Percentiles rank a stretch among this genome's conserved stretches.
These are phyloP conservation scores for Phengaris arion DNA, from an alignment of 2,888 invertebrate genomes.

Conservation along the genomic window DNA sequence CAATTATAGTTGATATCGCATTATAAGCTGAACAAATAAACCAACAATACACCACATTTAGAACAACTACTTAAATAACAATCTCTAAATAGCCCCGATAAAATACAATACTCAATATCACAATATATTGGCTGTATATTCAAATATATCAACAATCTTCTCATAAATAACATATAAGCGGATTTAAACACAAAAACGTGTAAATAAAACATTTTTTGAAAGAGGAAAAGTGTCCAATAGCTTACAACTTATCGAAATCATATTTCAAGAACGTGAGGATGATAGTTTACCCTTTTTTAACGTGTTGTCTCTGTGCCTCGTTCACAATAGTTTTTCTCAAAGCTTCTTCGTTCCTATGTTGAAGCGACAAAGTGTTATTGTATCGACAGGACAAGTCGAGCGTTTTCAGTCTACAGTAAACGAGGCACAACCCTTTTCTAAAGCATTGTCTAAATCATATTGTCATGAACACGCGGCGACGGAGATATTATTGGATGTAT, in stretches of 20 bases:
- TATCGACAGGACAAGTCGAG: neutral
- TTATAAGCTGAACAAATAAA: neutral
- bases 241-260: slow-evolving; percentile 76
- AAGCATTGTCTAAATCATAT: slow-evolving; percentile 75
- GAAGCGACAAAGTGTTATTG: neutral
- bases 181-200: slow-evolving; percentile 48
- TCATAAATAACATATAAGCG: slow-evolving; percentile 26
- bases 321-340: slow-evolving; percentile 43
- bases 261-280: slow-evolving; percentile 76
- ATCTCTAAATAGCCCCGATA: neutral
- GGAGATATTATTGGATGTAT: slow-evolving; percentile 73
- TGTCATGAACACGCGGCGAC: slow-evolving; percentile 75
- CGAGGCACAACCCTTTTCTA: slow-evolving; percentile 70
- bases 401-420: slow-evolving; percentile 44
- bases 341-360: neutral
- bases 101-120: neutral
- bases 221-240: slow-evolving; percentile 69
- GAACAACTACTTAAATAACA: neutral
- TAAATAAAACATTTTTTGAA: slow-evolving; percentile 68
- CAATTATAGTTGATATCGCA: neutral
- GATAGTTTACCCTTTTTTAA: slow-evolving; percentile 68
- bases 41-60: no score
- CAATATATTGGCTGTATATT: slow-evolving; percentile 4
- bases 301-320: slow-evolving; percentile 63
- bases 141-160: slow-evolving; percentile 8